A percentile compares a stretch with the other conserved stretches of the same genome.
Conservation (phyloP, 1,140 invertebrate species). For the Potamilus streckersoni region DNA sequence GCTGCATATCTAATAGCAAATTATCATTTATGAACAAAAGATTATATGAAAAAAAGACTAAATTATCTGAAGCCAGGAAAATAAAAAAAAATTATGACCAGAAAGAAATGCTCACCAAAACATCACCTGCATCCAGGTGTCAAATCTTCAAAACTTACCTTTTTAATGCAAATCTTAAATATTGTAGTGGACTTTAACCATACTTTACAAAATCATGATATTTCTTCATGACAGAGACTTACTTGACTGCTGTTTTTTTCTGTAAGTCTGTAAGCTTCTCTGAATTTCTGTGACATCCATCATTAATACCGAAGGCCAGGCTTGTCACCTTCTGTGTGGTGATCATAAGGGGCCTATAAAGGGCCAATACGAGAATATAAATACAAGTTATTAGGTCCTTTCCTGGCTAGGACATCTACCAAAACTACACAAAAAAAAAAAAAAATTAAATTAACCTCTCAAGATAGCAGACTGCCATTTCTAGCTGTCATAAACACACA, state of each 20-base stretch:
- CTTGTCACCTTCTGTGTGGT: slow-evolving; percentile 27
- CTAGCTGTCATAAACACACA: not conserved
- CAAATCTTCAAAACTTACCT: too few species aligned
- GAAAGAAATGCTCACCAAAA: too few species aligned
- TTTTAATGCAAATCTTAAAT: too few species aligned
- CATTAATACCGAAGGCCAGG: slow-evolving; percentile 29
- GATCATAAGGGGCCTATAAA: slow-evolving; percentile 23
- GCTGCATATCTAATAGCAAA: too few species aligned
- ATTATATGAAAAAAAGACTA: too few species aligned
- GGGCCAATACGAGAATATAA: not conserved
- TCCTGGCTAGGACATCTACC: not conserved
- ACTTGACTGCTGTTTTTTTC: slow-evolving; percentile 29
- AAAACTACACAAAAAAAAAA: not conserved
- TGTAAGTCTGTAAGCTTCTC: slow-evolving; percentile 27
- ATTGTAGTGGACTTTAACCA: too few species aligned
- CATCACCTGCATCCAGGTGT: too few species aligned
- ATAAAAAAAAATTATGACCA: too few species aligned
- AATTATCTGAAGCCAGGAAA: too few species aligned
- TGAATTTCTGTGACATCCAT: slow-evolving; percentile 26
- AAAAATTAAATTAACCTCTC: not conserved
- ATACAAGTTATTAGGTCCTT: not conserved
- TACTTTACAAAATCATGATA: too few species aligned
- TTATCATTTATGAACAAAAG: too few species aligned
- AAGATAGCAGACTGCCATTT: not conserved
- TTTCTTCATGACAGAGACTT: not conserved